Evolutionary conservation across 1,140 invertebrate species (phyloP).

Genomic region (Belonocnema kinseyi): DNA sequence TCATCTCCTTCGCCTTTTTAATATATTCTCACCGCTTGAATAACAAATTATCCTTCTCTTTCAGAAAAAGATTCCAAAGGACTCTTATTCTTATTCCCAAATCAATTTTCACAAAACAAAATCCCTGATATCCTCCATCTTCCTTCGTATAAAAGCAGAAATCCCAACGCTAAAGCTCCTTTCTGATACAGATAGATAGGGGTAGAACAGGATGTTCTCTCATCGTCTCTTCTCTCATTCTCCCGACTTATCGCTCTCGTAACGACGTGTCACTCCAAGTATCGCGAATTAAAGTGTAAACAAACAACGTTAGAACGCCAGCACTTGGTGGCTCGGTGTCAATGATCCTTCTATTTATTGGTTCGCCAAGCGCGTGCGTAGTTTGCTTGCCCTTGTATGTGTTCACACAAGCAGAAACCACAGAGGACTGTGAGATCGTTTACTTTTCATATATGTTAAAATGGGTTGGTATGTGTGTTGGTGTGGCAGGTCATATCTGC

Average conservation of each 20-base stretch:
- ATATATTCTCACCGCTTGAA: too few species aligned
- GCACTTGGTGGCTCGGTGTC: slow-evolving; percentile 61
- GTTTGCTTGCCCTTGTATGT: slow-evolving; percentile 8
- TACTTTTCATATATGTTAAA: slow-evolving; percentile 41
- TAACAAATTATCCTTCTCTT: too few species aligned
- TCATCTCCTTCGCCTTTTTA: too few species aligned
- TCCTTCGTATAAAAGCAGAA: too few species aligned
- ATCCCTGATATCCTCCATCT: too few species aligned
- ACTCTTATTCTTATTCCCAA: too few species aligned
- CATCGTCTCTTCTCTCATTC: neutral
- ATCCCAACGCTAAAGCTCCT: too few species aligned
- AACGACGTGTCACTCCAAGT: slow-evolving; percentile 57
- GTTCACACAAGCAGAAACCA: slow-evolving; percentile 7
- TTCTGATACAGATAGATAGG: too few species aligned
- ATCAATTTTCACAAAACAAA: too few species aligned
- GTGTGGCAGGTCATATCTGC: slow-evolving; percentile 45
- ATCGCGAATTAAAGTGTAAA: slow-evolving; percentile 67
- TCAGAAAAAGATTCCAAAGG: too few species aligned
- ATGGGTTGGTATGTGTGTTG: slow-evolving; percentile 36
- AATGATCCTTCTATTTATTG: slow-evolving; percentile 68
- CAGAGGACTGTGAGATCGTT: slow-evolving; percentile 40
- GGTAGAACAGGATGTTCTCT: neutral
- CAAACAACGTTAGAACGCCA: slow-evolving; percentile 48
- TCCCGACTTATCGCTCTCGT: slow-evolving; percentile 7
- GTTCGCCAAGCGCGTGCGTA: slow-evolving; percentile 57